Conservation (phyloP, 2,113 vertebrate genomes). For the Odocoileus virginianus region DNA sequence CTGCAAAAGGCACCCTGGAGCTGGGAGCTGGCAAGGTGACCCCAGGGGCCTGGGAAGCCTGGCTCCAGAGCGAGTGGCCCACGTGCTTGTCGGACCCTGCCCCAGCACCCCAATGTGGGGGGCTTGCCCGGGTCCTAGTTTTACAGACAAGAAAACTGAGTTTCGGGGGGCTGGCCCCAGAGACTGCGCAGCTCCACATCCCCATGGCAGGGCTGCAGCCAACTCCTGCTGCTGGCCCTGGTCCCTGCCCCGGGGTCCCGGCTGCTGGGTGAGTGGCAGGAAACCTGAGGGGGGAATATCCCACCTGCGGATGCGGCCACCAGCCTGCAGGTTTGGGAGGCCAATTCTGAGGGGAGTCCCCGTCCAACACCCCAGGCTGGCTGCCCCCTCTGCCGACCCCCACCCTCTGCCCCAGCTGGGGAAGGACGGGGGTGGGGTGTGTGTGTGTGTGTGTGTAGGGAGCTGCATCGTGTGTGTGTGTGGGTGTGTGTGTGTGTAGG, state of each 20-base stretch:
- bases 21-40: neutral
- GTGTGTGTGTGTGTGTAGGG: rapidly evolving
- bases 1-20: neutral
- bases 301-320: neutral
- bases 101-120: neutral
- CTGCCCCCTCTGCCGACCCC: neutral
- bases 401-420: neutral
- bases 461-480: rapidly evolving
- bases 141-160: neutral
- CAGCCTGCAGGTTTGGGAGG: neutral
- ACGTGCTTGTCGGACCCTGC: neutral
- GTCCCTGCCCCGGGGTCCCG: neutral
- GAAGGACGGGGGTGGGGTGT: rapidly evolving
- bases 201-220: neutral
- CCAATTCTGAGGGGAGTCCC: neutral
- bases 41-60: neutral
- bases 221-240: neutral
- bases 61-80: neutral
- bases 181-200: neutral
- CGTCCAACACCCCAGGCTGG: neutral
- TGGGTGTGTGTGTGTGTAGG: neutral
- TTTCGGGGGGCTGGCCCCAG: neutral
- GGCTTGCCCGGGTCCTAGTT: neutral
- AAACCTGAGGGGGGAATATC: rapidly evolving
- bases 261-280: neutral